Evolutionary conservation across 2,797 vertebrate species (phyloP), one percentile per base, ranked within the genome.

Genomic region (Vespertilio murinus): DNA sequence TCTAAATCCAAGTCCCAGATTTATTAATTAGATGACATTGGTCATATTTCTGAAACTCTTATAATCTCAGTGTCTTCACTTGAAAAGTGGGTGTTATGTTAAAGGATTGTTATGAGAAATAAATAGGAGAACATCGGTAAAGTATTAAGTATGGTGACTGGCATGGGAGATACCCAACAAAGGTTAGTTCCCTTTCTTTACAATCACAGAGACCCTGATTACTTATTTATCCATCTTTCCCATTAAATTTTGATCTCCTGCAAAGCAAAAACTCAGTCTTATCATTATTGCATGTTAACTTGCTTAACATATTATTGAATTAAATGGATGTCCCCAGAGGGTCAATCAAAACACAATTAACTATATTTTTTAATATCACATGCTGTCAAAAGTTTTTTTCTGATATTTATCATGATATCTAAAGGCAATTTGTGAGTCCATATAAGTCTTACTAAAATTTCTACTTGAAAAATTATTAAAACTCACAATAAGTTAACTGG

Each of bases 1-100:
- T 92, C 71, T 96, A 67, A 75, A 70, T 93, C 74, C 22, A 89
- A 54, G 81, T 93, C 82, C 56, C 49, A 75, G 42, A 59, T 30
- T 86, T 71, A 33, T 59, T 89, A 90, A 45, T 64, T 42, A 52
- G 30, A 73, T 52, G 35, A 35, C 14, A 30, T 64, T 79, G 40
- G 17, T 33, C 33, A 59, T 35, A 35, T 59, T 9, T 35, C 14
- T 52, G 77, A 40, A 30, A 56, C 2, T 18, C 59, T 71, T 87
- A 7, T 52, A 35, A 74, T 71, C 56, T 88, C 47, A 77, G 14
- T 84, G 23, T 77, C 73, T 56, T 92, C 8, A 1, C 20, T 87
- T 70, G 28, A 52, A 54, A 84, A 85, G 28, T 6, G 30, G n/a
- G 13, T 73, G 20, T 73, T 71, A 45, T 67, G 18, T 56, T 54